Evolutionary conservation across 2,888 invertebrate species (phyloP), one percentile per base, ranked within the genome.

Genomic region (Siphlonurus alternatus): DNA sequence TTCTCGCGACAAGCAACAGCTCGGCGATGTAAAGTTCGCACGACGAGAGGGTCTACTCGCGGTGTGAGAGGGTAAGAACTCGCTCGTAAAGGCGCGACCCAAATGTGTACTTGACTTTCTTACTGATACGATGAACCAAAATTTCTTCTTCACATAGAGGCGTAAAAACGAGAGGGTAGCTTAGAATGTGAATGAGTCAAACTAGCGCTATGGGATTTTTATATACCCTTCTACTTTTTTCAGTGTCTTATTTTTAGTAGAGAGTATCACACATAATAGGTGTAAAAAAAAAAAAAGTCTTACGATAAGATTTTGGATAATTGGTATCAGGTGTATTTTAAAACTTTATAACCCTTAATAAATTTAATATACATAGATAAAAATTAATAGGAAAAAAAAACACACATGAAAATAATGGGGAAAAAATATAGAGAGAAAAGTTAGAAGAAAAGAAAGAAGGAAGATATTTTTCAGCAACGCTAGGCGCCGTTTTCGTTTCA

Each of bases 291-390:
- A n/a, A n/a, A n/a, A 38, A 10, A 38, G 38, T 38, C 7, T 10
- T 10, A 38, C 56, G 64, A 64, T 64, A 64, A 64, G 64, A 64
- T 64, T 54, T 22, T 25, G 64, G 54, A 64, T 64, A 64, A 64
- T 64, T 64, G 64, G 64, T 61, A 64, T 61, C 64, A 64, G 64
- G 64, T 64, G 64, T 20, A 64, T 61, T 56, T 56, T 64, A 64
- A 64, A 64, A 61, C 61, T 64, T 25, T 23, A 63, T 38, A 53
- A 25, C 53, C 25, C 54, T 61, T 59, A 23, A 38, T 10, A 38
- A 38, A 38, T 38, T n/a, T n/a, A n/a, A n/a, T n/a, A n/a, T n/a
- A n/a, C n/a, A n/a, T n/a, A n/a, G n/a, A n/a, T n/a, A n/a, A n/a
- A n/a, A 24, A 18, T 23, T 23, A 60, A 60, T 10, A 60, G 24